Percentiles rank a stretch among this genome's conserved stretches.
These are phyloP conservation scores for Lepidochrysops patricia DNA, from an alignment of 2,888 invertebrate species.

Conservation along the genomic window DNA sequence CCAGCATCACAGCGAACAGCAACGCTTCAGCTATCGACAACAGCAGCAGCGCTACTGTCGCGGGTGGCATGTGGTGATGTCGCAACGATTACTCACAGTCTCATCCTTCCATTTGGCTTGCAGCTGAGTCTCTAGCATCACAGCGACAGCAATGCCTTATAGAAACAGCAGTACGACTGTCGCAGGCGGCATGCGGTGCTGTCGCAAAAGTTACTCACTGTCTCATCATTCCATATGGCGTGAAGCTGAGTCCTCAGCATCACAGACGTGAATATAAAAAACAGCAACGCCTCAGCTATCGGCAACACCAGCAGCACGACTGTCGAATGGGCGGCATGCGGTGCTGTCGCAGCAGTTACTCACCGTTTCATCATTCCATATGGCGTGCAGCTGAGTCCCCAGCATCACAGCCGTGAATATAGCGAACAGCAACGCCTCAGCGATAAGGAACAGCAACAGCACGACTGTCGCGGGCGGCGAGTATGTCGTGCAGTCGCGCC, in stretches of 20 bases:
- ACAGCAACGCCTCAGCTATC: conserved; percentile 39
- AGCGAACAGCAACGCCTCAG: conserved; percentile 96
- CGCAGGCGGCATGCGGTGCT: background rate
- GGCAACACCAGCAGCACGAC: conserved; percentile 90
- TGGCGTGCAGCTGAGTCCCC: conserved; percentile 95
- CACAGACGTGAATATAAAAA: conserved; percentile 97
- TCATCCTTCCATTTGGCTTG: conserved; percentile 99
- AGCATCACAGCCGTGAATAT: conserved; percentile 99
- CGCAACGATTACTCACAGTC: conserved; percentile 80
- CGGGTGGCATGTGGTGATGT: background rate
- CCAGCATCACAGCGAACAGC: no score
- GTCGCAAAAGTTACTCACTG: conserved; percentile 76
- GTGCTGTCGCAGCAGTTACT: conserved; percentile 32
- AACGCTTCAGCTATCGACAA: no score
- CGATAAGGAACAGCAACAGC: conserved; percentile 90
- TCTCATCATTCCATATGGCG: conserved; percentile 99
- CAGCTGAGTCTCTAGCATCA: conserved; percentile 94
- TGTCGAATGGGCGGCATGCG: conserved; percentile 73
- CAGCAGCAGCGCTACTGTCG: no score
- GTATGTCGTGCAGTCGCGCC: conserved; percentile 94
- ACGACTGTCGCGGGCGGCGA: conserved; percentile 97
- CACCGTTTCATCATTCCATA: conserved; percentile 98
- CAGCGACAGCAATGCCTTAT: no score
- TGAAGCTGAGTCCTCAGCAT: conserved; percentile 98
- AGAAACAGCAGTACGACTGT: no score